phyloP scores from a whole-genome alignment of 2,113 vertebrate species.

The Paramormyrops kingsleyae region DNA sequence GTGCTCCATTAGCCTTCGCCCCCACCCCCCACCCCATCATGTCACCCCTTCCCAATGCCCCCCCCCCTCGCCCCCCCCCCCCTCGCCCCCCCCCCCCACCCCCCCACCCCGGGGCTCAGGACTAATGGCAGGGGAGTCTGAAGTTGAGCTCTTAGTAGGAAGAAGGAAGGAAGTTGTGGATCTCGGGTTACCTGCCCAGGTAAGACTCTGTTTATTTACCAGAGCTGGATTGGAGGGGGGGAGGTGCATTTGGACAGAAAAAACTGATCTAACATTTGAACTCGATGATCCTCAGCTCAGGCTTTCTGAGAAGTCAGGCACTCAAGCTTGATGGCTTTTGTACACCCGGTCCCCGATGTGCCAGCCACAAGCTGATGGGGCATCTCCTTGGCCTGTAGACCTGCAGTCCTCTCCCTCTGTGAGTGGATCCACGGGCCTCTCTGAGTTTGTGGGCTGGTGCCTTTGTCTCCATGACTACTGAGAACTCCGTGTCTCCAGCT shows the following conservation, averaged over 20 bases:
- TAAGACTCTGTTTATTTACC: slow-evolving; percentile 67
- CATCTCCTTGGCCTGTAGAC: too few species aligned
- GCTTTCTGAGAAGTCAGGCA: slow-evolving; percentile 32
- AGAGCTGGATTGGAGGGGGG: slow-evolving; percentile 36
- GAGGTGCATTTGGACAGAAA: slow-evolving; percentile 48
- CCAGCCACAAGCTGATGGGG: not conserved
- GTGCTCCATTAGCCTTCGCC: slow-evolving; percentile 39
- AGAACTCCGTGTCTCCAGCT: not conserved
- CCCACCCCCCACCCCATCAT: not conserved
- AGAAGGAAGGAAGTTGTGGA: slow-evolving; percentile 43
- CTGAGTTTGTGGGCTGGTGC: not conserved
- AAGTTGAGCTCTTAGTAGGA: slow-evolving; percentile 35
- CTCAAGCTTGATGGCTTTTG: slow-evolving; percentile 6
- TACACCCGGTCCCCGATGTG: not conserved
- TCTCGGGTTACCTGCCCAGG: slow-evolving; percentile 65
- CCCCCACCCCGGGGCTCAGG: slow-evolving; percentile 26
- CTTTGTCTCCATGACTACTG: not conserved
- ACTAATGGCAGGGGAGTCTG: slow-evolving; percentile 34
- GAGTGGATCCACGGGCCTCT: not conserved
- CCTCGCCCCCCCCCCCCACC: not conserved
- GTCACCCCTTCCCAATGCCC: slow-evolving; percentile 25
- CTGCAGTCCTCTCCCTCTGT: not conserved
- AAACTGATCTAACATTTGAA: slow-evolving; percentile 31
- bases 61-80: slow-evolving; percentile 14
- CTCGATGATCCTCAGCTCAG: slow-evolving; percentile 49